Evolutionary conservation across 2,888 invertebrate genomes (phyloP), one percentile per base, ranked within the genome.

Genomic region (Leptinotarsa peninsularis): DNA sequence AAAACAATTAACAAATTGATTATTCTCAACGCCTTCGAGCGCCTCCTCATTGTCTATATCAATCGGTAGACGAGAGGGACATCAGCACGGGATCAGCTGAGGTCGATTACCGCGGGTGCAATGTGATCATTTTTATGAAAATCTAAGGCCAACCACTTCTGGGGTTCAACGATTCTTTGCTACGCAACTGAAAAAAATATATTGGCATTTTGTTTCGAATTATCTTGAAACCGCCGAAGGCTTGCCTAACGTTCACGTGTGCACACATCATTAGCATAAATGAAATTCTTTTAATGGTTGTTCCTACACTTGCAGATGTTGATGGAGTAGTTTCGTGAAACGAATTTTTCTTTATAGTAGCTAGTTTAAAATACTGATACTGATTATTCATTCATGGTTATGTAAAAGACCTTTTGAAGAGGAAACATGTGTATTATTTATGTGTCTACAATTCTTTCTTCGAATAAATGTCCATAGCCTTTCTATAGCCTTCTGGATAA

Each of bases 81-180:
- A 67, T 60, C 67, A 70, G 66, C 63, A 63, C 54, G 70, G 66
- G 68, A 66, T 69, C 67, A 72, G 33, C 71, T 56, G 71, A 81
- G 86, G 86, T 86, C 86, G 85, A 84, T 82, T 84, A 86, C 87
- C 86, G 85, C 83, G 84, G 84, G 88, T 85, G 89, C 89, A 89
- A 89, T 88, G 89, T 88, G 88, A 88, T 88, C 86, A 89, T 89
- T 90, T 90, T 89, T 89, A 88, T 88, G 87, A 87, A 88, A 87
- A 89, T 88, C 88, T 90, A 90, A 90, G 90, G 90, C 89, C 90
- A 88, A 90, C 90, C 89, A 88, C 90, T 90, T 83, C 81, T 81
- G 80, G 82, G 82, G 84, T 84, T 84, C 84, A 84, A 84, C 76
- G 83, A 79, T 83, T 83, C 79, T 79, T 54, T 21, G 71, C 76